Conservation (phyloP, 2,113 vertebrate genomes). For the Azemiops feae region DNA sequence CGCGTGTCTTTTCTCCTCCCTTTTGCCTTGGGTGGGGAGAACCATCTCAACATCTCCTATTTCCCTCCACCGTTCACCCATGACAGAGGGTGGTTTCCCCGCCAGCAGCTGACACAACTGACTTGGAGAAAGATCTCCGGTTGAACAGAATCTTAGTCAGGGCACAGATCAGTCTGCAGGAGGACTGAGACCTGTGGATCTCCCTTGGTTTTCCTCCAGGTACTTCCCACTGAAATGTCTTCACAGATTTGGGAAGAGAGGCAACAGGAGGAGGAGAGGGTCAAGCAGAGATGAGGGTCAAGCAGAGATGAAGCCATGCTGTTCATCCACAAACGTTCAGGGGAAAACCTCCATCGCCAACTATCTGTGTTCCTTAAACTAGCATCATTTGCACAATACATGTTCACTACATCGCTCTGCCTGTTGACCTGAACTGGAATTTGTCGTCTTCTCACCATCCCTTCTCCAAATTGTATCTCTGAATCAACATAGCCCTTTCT, state of each 20-base stretch:
- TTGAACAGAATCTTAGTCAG: not conserved
- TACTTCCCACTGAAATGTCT: not conserved
- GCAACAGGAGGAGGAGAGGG: no score
- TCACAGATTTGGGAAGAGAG: not conserved
- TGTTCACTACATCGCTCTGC: slow-evolving; percentile 37
- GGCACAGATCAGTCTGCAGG: not conserved
- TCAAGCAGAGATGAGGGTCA: no score
- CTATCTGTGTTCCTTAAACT: not conserved
- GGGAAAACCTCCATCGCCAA: not conserved
- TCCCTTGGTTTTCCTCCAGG: no score
- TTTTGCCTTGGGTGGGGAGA: not conserved
- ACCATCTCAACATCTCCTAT: not conserved
- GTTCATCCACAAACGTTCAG: not conserved
- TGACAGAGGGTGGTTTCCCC: not conserved
- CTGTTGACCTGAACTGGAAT: not conserved
- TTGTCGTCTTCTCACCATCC: not conserved
- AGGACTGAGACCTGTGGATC: not conserved
- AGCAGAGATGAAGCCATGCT: not conserved
- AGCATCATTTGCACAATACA: slow-evolving; percentile 67
- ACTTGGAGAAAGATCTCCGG: not conserved
- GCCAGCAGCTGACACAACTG: not conserved
- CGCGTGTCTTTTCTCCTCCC: not conserved
- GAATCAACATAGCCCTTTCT: rapidly evolving
- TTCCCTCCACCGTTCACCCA: not conserved
- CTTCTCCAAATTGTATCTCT: not conserved